A percentile compares a stretch with the other conserved stretches of the same genome.
Evolutionary conservation across 2,113 vertebrate genomes (phyloP).

Genomic region (Gadus macrocephalus): DNA sequence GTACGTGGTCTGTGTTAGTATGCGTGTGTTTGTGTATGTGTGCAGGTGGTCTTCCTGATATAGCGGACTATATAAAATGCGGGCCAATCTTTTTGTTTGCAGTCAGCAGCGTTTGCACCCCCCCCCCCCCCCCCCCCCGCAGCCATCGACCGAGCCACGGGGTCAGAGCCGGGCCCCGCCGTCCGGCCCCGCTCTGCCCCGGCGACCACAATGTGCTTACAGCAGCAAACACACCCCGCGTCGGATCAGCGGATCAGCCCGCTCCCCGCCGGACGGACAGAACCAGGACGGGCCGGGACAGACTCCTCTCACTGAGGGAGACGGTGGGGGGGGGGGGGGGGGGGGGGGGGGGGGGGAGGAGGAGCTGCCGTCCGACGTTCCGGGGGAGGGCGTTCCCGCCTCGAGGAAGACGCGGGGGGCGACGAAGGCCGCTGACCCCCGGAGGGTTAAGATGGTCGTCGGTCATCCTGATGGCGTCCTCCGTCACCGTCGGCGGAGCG

Average conservation of each 20-base stretch:
- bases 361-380: background rate
- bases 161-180: constrained; percentile 5
- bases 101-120: constrained; percentile 37
- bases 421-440: constrained; percentile 41
- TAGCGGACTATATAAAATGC: constrained; percentile 23
- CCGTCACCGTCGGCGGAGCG: constrained; percentile 46
- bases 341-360: no score
- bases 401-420: constrained; percentile 14
- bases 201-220: constrained; percentile 32
- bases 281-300: no score
- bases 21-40: no score
- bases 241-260: no score
- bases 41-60: constrained; percentile 34
- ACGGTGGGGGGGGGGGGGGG: no score
- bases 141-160: constrained; percentile 12
- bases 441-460: constrained; percentile 61
- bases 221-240: background rate
- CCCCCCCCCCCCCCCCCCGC: background rate
- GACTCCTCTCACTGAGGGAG: no score
- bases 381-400: background rate
- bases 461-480: constrained; percentile 50
- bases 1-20: constrained; percentile 15
- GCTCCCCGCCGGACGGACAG: no score
- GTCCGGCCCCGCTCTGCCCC: no score
- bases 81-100: constrained; percentile 17